A percentile compares a stretch with the other conserved stretches of the same genome.
These are phyloP conservation scores for Diachasmimorpha longicaudata DNA, from an alignment of 1,140 invertebrate genomes.

Conservation along the genomic window DNA sequence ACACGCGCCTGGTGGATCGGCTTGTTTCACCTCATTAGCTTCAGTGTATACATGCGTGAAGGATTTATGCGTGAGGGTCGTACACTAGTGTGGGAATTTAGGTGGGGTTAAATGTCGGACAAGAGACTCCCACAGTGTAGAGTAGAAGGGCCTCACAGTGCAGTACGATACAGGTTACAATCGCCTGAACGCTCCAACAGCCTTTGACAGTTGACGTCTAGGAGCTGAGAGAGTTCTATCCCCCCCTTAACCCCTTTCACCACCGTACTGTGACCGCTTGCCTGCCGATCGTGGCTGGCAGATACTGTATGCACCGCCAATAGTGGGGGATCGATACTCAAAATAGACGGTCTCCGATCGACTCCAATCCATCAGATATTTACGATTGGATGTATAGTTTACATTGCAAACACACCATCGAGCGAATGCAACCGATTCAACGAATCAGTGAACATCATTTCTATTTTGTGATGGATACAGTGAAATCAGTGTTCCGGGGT, in stretches of 20 bases:
- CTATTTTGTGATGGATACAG: not conserved
- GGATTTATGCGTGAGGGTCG: slow-evolving; percentile 43
- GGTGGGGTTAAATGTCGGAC: not conserved
- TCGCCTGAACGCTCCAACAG: slow-evolving; percentile 14
- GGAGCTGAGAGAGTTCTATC: not conserved
- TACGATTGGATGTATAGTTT: not conserved
- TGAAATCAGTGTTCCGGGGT: not conserved
- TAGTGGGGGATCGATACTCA: not conserved
- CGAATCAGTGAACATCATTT: not conserved
- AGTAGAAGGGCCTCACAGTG: not conserved
- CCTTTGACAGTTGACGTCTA: slow-evolving; percentile 23
- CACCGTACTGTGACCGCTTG: not conserved
- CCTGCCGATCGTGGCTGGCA: not conserved
- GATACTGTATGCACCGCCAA: not conserved
- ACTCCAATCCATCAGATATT: not conserved
- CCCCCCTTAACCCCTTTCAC: too few relatives aligned
- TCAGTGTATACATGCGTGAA: slow-evolving; percentile 46
- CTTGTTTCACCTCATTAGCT: slow-evolving; percentile 52
- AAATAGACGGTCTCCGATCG: not conserved
- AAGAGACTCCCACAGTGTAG: slow-evolving; percentile 4
- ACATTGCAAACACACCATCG: not conserved
- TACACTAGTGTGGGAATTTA: not conserved
- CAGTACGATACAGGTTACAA: not conserved
- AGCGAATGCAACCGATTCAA: not conserved
- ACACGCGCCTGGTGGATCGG: slow-evolving; percentile 36